Evolutionary conservation across 2,888 invertebrate species (phyloP).

Genomic region (Gari tellinella): DNA sequence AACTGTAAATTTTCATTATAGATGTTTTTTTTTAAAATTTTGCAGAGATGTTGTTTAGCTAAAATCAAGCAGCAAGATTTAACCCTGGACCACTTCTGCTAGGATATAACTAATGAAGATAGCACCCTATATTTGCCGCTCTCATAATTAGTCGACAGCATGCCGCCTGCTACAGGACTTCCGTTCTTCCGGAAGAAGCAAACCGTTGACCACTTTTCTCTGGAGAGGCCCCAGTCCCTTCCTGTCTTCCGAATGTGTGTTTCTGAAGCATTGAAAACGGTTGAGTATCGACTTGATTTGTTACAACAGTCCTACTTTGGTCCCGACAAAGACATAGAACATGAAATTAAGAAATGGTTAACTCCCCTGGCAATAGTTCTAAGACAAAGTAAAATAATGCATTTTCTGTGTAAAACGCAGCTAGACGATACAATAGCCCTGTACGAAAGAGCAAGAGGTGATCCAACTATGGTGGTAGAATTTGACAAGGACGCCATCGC

Average conservation of each 20-base stretch:
- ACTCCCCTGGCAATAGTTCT: slow-evolving; percentile 64
- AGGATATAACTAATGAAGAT: no score
- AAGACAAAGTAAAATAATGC: slow-evolving; percentile 64
- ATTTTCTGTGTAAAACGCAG: slow-evolving; percentile 62
- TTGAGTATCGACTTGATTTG: slow-evolving; percentile 66
- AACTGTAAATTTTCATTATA: no score
- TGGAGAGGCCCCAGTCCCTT: slow-evolving; percentile 76
- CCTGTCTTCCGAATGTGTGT: slow-evolving; percentile 74
- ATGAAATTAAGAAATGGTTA: slow-evolving; percentile 72
- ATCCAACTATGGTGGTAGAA: slow-evolving; percentile 62
- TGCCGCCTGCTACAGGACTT: slow-evolving; percentile 74
- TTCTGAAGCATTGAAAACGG: slow-evolving; percentile 59
- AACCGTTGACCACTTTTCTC: slow-evolving; percentile 68
- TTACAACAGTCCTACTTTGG: slow-evolving; percentile 72
- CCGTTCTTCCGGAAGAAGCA: slow-evolving; percentile 77
- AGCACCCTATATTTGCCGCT: no score
- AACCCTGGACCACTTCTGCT: no score
- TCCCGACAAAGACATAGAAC: slow-evolving; percentile 62
- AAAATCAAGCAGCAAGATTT: no score
- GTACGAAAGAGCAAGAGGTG: slow-evolving; percentile 58
- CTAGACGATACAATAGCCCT: slow-evolving; percentile 64
- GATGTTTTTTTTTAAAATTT: no score
- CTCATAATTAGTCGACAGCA: no score
- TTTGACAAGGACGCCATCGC: slow-evolving; percentile 60
- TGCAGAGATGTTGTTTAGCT: no score